Percentiles rank a stretch among this genome's conserved stretches.
Evolutionary conservation across 2,113 vertebrate genomes (phyloP).

Genomic region (Callithrix jacchus): DNA sequence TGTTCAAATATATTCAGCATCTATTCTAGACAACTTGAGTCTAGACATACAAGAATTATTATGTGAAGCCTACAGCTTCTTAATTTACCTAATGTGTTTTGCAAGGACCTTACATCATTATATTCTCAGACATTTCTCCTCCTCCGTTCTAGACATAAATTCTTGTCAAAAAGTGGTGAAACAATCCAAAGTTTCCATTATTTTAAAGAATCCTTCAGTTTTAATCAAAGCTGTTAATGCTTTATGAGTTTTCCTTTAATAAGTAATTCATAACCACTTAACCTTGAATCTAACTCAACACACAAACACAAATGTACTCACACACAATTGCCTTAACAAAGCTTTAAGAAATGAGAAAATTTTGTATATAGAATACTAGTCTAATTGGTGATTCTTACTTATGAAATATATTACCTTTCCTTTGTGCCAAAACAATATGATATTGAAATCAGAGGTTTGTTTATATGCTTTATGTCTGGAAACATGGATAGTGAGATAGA

Average conservation of each 20-base stretch:
- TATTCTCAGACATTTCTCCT: neutral
- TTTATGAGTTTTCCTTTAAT: neutral
- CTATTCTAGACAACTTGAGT: neutral
- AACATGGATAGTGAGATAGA: neutral
- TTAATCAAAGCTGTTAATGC: slow-evolving; percentile 25
- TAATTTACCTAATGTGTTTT: slow-evolving; percentile 56
- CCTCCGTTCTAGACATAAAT: neutral
- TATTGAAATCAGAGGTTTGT: neutral
- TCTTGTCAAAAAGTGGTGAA: neutral
- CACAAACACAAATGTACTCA: neutral
- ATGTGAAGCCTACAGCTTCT: neutral
- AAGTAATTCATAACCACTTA: neutral
- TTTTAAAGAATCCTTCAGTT: neutral
- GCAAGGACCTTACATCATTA: slow-evolving; percentile 2
- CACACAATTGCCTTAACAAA: neutral
- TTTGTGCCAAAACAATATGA: neutral
- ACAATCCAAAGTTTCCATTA: neutral
- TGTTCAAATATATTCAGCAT: neutral
- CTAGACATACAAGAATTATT: neutral
- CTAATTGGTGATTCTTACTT: neutral
- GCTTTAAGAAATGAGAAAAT: rapidly evolving
- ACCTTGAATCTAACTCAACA: neutral
- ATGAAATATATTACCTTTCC: neutral
- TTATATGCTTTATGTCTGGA: neutral
- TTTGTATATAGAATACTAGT: neutral